A percentile compares a stretch with the other conserved stretches of the same genome.
phyloP scores from a whole-genome alignment of 2,888 invertebrate genomes.

The Drosophila pseudotakahashii region DNA sequence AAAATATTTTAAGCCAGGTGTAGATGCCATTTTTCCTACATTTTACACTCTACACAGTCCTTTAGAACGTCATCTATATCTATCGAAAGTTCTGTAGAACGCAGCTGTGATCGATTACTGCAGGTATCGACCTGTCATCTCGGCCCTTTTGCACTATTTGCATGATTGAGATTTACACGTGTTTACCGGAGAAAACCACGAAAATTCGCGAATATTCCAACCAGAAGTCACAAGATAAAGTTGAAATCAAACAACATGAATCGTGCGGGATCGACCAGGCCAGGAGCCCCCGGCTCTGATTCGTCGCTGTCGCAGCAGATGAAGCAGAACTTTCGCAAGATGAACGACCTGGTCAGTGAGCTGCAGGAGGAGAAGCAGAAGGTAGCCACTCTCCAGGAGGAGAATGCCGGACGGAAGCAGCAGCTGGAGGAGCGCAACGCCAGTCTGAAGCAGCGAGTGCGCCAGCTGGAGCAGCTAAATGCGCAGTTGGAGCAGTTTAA shows the following conservation, averaged over 20 bases:
- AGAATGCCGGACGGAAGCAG: background rate
- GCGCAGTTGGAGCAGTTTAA: constrained; percentile 9
- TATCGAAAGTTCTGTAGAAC: background rate
- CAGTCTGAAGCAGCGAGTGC: background rate
- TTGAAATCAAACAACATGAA: background rate
- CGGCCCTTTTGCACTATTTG: background rate
- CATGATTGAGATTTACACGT: constrained; percentile 1
- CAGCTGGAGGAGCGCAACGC: background rate
- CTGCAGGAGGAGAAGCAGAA: constrained; percentile 7
- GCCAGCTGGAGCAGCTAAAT: background rate
- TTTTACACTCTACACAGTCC: background rate
- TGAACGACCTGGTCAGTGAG: constrained; percentile 15
- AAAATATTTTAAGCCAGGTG: too few species aligned
- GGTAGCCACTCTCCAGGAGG: background rate
- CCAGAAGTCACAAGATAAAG: background rate
- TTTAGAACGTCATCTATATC: background rate
- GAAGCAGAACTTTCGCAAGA: constrained; percentile 8
- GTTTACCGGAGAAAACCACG: background rate
- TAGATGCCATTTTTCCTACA: too few species aligned
- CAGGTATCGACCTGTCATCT: background rate
- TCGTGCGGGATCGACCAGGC: background rate
- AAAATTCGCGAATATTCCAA: background rate
- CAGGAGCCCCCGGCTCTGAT: background rate
- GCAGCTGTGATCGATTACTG: background rate
- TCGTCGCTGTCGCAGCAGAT: constrained; percentile 15